Evolutionary conservation across 2,113 vertebrate genomes (phyloP).

Genomic region (Urocolius indicus): DNA sequence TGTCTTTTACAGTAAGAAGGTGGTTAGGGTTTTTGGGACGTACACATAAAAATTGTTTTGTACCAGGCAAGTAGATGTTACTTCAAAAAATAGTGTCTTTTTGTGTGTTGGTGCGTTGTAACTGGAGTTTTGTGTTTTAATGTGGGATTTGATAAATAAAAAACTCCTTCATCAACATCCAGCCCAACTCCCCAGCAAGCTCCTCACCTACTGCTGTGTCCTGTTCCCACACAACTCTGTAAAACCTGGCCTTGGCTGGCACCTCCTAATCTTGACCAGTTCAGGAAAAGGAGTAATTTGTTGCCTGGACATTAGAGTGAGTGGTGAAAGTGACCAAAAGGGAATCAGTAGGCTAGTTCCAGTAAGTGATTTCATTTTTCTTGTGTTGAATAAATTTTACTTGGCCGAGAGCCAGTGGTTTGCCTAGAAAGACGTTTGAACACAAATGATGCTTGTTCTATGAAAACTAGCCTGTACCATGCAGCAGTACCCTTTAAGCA

Average conservation of each 20-base stretch:
- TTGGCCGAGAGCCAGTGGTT: neutral
- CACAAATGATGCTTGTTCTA: neutral
- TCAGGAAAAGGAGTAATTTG: slow-evolving; percentile 51
- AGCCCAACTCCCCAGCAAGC: neutral
- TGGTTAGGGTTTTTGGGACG: neutral
- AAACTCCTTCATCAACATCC: neutral
- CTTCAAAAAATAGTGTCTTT: neutral
- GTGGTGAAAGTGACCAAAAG: slow-evolving; percentile 20
- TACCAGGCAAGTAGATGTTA: neutral
- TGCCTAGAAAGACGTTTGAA: neutral
- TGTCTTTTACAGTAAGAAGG: neutral
- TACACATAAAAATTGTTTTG: neutral
- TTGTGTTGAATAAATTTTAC: neutral
- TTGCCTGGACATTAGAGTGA: neutral
- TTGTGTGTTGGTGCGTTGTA: neutral
- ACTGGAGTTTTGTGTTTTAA: neutral
- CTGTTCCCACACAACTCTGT: neutral
- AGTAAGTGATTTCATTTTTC: slow-evolving; percentile 54
- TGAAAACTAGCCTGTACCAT: neutral
- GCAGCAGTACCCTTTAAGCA: neutral
- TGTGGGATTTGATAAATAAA: neutral
- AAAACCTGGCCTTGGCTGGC: neutral
- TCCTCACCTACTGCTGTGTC: fast-evolving
- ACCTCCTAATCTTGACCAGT: neutral
- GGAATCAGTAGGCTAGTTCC: slow-evolving; percentile 26